phyloP scores from a whole-genome alignment of 2,113 vertebrate species.

The Phodopus roborovskii region DNA sequence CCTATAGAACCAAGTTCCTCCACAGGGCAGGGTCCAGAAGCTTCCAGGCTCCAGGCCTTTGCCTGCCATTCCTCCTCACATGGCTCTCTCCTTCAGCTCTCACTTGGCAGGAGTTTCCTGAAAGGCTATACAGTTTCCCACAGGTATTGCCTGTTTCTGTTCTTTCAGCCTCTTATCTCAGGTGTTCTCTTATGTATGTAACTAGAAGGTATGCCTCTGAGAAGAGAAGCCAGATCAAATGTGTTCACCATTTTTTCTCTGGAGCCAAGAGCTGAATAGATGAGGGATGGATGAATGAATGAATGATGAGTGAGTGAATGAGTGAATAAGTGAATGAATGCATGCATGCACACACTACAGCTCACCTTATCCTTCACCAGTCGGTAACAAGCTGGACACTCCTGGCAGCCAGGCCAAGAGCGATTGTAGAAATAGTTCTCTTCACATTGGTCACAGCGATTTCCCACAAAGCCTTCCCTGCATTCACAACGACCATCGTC shows the following conservation, averaged over 20 bases:
- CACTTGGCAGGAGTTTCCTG: background rate
- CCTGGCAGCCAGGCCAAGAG: slow-evolving; percentile 94
- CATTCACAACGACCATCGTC: slow-evolving; percentile 93
- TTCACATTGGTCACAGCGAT: slow-evolving; percentile 96
- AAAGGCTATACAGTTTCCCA: background rate
- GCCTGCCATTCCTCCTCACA: background rate
- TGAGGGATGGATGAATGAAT: background rate
- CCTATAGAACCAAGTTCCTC: background rate
- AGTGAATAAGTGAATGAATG: background rate
- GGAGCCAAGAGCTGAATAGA: background rate
- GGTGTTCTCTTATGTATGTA: background rate
- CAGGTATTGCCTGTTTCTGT: background rate
- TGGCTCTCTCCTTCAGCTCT: background rate
- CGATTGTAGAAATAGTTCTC: slow-evolving; percentile 99
- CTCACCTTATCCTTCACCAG: slow-evolving; percentile 96
- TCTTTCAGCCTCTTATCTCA: background rate
- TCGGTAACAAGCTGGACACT: slow-evolving; percentile 96
- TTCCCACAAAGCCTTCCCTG: slow-evolving; percentile 94
- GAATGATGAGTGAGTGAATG: background rate
- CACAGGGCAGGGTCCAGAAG: background rate
- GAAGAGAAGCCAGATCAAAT: background rate
- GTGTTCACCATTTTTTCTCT: background rate
- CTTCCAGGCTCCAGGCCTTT: background rate
- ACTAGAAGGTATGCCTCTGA: background rate
- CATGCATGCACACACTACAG: background rate